Evolutionary conservation across 1,140 invertebrate species (phyloP).

Genomic region (Triops longicaudatus): DNA sequence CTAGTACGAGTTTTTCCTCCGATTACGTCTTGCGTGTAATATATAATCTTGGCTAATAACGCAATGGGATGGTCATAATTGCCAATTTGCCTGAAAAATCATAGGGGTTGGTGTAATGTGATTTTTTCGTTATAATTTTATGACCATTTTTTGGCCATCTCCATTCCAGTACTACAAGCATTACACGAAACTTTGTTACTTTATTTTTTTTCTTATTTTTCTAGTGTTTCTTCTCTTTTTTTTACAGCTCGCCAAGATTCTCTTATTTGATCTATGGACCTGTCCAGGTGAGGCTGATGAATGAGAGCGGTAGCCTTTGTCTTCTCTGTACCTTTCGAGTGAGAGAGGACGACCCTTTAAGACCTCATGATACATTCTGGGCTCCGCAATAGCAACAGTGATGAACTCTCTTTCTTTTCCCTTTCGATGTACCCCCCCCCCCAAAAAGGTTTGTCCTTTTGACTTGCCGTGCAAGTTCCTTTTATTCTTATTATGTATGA

Average conservation of each 20-base stretch:
- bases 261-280: constrained; percentile 12
- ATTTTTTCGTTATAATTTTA: neutral
- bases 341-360: neutral
- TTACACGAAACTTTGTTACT: too few species aligned
- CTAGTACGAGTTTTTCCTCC: neutral
- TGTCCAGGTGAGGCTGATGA: constrained; percentile 14
- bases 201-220: neutral
- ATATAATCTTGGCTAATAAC: neutral
- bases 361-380: neutral
- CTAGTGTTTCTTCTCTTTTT: neutral
- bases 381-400: neutral
- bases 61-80: neutral
- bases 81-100: neutral
- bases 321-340: neutral
- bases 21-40: constrained; percentile 4
- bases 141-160: neutral
- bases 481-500: constrained; percentile 11
- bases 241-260: neutral
- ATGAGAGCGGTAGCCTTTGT: constrained; percentile 14
- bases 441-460: neutral
- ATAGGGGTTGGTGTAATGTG: neutral
- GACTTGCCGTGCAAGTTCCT: neutral
- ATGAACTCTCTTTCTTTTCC: neutral
- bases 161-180: too few species aligned
- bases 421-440: neutral